Base-by-base conservation (phyloP, 1,140 invertebrate species). In the Aphelenchoides fujianensis region DNA sequence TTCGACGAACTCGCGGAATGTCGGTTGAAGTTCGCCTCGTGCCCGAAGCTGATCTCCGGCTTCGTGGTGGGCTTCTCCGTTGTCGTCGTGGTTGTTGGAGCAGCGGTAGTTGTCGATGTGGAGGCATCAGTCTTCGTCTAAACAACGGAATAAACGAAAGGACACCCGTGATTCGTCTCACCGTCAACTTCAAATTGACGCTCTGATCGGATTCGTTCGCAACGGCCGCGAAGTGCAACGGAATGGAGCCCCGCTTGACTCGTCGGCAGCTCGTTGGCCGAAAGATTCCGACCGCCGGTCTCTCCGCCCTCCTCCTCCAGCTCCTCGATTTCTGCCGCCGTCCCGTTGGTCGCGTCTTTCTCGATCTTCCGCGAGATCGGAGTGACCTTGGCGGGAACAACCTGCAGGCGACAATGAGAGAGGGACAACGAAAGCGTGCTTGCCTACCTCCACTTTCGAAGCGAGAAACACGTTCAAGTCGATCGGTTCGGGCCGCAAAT, bases 381-480 rank as follows among this genome's bases (percentile, higher is more conserved):
- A 5, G 55, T 19, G 34, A 7, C 31, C 23, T 73, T 72, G 41
- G 70, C 70, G 3, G n/a, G 71, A 12, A 71, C 28, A 34, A 71
- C 23, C 72, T 28, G 3, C 1, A 76, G 9, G 28, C 23, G 32
- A 32, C 41, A 81, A 72, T 36, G 27, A 37, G n/a, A 62, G 59
- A 1, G 32, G n/a, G 31, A 34, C 2, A 76, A n/a, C n/a, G n/a
- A n/a, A n/a, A n/a, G n/a, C n/a, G 28, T 35, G 32, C 28, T 75
- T 28, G 3, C 2, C 16, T 30, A 81, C 79, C 32, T 72, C 34
- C 2, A 74, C n/a, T 30, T 70, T 54, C 61, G 74, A 41, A 23
- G 37, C 41, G n/a, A 70, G 72, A 71, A 82, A 82, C 7, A 71
- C 57, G 7, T 74, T 68, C 52, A 84, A 62, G 57, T 82, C 74